Conservation (phyloP, 37 sponge, comb jelly and placozoan genomes). For the Chondrilla cf. caribensis region DNA sequence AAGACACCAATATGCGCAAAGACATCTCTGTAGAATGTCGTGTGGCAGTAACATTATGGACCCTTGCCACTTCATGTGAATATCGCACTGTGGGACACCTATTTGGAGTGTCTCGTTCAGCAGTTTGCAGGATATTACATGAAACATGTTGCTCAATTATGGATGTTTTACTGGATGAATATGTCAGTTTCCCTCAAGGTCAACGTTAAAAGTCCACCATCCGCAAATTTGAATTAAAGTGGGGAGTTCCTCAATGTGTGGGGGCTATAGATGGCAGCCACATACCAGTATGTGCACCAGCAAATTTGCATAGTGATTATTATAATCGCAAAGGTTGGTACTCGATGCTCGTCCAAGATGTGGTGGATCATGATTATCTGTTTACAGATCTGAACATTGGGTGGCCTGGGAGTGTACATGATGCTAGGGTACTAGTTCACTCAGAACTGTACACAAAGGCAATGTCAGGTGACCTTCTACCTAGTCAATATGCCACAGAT, state of each 20-base stretch:
- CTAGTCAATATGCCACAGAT: background rate
- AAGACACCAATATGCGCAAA: background rate
- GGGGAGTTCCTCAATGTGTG: slow-evolving; percentile 4
- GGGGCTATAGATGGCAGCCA: slow-evolving; percentile 19
- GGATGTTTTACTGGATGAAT: background rate
- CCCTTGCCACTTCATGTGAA: background rate
- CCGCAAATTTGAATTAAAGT: background rate
- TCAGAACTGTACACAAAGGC: background rate
- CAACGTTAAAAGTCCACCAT: background rate
- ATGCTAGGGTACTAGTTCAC: background rate
- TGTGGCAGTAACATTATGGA: slow-evolving; percentile 18
- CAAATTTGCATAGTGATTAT: background rate
- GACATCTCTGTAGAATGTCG: background rate
- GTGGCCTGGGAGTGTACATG: slow-evolving; percentile 18
- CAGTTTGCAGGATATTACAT: slow-evolving; percentile 4
- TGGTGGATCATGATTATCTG: slow-evolving; percentile 2
- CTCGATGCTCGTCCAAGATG: background rate
- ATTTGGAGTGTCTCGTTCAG: background rate
- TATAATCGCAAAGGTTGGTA: slow-evolving; percentile 10
- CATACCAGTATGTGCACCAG: background rate
- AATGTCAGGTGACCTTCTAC: background rate
- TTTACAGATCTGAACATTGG: slow-evolving; percentile 12
- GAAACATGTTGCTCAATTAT: background rate
- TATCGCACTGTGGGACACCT: slow-evolving; percentile 1
- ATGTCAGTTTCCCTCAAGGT: too few relatives aligned